Evolutionary conservation across 2,113 vertebrate species (phyloP).

Genomic region (Pseudolaguvia tuberculata): DNA sequence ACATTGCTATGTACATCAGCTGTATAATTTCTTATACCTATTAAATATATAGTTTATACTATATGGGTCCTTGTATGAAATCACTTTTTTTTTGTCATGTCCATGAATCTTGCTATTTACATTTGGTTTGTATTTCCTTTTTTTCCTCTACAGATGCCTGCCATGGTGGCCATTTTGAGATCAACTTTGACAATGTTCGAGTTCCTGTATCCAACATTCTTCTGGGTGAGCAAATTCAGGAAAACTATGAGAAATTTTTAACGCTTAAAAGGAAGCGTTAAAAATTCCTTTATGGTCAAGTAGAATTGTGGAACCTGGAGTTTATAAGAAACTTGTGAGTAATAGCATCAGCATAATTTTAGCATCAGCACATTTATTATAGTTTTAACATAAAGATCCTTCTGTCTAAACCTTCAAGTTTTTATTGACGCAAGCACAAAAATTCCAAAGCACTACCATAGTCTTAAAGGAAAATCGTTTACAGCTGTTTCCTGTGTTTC

Average conservation of each 20-base stretch:
- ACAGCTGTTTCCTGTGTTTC: too few relatives aligned
- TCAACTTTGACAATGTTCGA: constrained; percentile 80
- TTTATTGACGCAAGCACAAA: too few relatives aligned
- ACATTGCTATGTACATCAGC: neutral
- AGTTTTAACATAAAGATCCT: too few relatives aligned
- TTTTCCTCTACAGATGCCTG: constrained; percentile 70
- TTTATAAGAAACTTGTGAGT: too few relatives aligned
- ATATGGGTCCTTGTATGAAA: neutral
- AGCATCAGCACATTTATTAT: too few relatives aligned
- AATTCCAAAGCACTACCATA: too few relatives aligned
- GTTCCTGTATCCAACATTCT: constrained; percentile 82
- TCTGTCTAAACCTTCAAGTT: too few relatives aligned
- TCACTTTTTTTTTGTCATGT: neutral
- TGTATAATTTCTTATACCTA: neutral
- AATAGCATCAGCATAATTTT: too few relatives aligned
- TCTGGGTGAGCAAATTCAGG: constrained; percentile 69
- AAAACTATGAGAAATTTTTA: neutral
- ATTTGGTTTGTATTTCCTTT: neutral
- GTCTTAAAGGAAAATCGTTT: too few relatives aligned
- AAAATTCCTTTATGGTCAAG: too few relatives aligned
- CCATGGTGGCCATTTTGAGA: constrained; percentile 90
- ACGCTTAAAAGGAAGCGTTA: too few relatives aligned
- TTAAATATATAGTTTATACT: neutral
- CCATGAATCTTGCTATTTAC: neutral
- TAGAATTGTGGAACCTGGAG: too few relatives aligned